These are phyloP conservation scores for Allophyes oxyacanthae DNA, from an alignment of 2,888 invertebrate species.

Conservation along the genomic window DNA sequence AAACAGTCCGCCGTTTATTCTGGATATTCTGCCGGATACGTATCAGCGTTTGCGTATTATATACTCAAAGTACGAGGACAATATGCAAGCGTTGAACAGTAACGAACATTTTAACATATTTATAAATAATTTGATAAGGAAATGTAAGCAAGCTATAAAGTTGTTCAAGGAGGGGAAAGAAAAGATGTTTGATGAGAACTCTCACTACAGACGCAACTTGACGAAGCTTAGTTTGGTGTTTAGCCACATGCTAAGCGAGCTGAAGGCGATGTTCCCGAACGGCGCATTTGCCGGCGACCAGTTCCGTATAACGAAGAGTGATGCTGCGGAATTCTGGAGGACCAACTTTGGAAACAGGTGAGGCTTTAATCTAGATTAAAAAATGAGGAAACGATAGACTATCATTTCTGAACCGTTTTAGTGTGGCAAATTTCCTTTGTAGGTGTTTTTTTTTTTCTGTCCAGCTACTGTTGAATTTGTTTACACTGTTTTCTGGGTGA, in stretches of 20 bases:
- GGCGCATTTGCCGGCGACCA: slow-evolving; percentile 98
- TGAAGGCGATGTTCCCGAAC: slow-evolving; percentile 99
- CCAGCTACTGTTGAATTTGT: too few relatives aligned
- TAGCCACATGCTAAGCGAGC: slow-evolving; percentile 99
- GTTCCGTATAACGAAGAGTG: slow-evolving; percentile 99
- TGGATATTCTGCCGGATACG: slow-evolving; percentile 99
- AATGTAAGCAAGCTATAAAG: slow-evolving; percentile 99
- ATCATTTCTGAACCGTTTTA: too few relatives aligned
- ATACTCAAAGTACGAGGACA: slow-evolving; percentile 98
- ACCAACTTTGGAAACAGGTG: slow-evolving; percentile 98
- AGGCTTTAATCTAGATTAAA: slow-evolving; percentile 58
- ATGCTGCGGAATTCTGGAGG: slow-evolving; percentile 99
- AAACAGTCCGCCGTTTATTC: slow-evolving; percentile 99
- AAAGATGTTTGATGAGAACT: slow-evolving; percentile 99
- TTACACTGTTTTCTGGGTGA: too few relatives aligned
- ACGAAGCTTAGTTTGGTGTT: slow-evolving; percentile 99
- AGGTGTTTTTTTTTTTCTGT: too few relatives aligned
- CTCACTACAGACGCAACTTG: slow-evolving; percentile 97
- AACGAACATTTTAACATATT: slow-evolving; percentile 99
- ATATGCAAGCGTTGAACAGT: slow-evolving; percentile 96
- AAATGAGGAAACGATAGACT: too few relatives aligned
- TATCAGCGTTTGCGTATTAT: slow-evolving; percentile 98
- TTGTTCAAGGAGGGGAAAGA: slow-evolving; percentile 99
- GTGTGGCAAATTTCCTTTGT: background rate
- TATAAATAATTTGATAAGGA: slow-evolving; percentile 98